These are phyloP conservation scores for Calcarius lapponicus DNA, from an alignment of 2,797 vertebrate genomes.

Conservation along the genomic window DNA sequence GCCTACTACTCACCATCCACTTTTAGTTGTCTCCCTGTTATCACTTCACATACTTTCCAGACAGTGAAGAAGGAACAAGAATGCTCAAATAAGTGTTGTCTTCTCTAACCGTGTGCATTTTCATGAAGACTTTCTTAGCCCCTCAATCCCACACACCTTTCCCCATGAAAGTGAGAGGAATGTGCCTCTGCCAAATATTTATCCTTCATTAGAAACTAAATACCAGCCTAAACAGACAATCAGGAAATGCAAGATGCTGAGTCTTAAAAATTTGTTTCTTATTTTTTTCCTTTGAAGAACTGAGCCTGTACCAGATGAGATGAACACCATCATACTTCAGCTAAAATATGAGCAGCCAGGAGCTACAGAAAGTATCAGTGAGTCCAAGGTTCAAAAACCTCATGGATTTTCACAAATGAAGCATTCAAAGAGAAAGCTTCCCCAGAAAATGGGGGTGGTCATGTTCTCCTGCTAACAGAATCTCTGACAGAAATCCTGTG, in stretches of 20 bases:
- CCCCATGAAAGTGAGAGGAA: neutral
- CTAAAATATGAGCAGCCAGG: neutral
- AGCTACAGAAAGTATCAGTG: neutral
- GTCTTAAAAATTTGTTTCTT: neutral
- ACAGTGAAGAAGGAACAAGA: neutral
- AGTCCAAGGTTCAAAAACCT: neutral
- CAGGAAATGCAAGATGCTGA: neutral
- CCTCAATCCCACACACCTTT: neutral
- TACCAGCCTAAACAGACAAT: constrained; percentile 5
- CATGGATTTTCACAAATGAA: neutral
- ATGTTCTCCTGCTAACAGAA: neutral
- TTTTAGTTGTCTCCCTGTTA: constrained; percentile 19
- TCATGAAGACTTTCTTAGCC: constrained; percentile 16
- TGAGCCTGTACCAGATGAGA: neutral
- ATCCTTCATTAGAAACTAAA: constrained; percentile 39
- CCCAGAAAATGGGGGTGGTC: neutral
- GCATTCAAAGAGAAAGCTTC: neutral
- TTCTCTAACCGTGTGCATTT: neutral
- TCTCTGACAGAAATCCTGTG: neutral
- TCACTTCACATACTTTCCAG: constrained; percentile 22
- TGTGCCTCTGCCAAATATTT: neutral
- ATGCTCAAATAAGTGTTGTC: neutral
- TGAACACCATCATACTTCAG: neutral
- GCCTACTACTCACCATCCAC: neutral
- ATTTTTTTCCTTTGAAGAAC: neutral